Evolutionary conservation across 2,888 invertebrate species (phyloP), one percentile per base, ranked within the genome.

Genomic region (Phyllotreta striolata): DNA sequence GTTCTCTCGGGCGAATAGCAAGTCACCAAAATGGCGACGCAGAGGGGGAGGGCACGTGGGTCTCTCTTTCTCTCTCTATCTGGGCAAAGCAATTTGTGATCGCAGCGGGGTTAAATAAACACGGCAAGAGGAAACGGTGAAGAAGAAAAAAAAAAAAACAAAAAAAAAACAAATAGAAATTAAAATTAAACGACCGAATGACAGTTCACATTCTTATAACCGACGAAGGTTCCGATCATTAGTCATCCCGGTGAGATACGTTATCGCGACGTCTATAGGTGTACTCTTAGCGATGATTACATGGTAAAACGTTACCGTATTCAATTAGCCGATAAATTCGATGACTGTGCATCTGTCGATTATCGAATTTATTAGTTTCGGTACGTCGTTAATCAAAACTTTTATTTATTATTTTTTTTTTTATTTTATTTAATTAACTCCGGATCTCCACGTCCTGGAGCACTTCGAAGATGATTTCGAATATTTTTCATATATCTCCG

Each of bases 91-190:
- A 85, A 86, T 86, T 86, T 85, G 85, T 85, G 85, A 83, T 84
- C 86, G 79, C 86, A 85, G 86, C 85, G 78, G 85, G 86, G 79
- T 80, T 83, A 84, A 84, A 84, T 84, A 85, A 85, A 85, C 85
- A 84, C 79, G 83, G 83, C 85, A 85, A 85, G 85, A 85, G 24
- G 24, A 24, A 24, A 24, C 24, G 24, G n/a, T n/a, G n/a, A n/a
- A n/a, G n/a, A n/a, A n/a, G n/a, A n/a, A n/a, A n/a, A n/a, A n/a
- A n/a, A n/a, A n/a, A n/a, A n/a, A n/a, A 24, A 24, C 24, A 1
- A 24, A 24, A 24, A 24, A 24, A 24, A 24, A 24, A n/a, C n/a
- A n/a, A 24, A 24, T 24, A 24, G 24, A 24, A 24, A 24, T 24
- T 24, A 24, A 38, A 71, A 72, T 61, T 84, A 84, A 85, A 85